Percentiles rank a stretch among this genome's conserved stretches.
Evolutionary conservation across 2,888 invertebrate genomes (phyloP).

Genomic region (Drosophila barbarae): DNA sequence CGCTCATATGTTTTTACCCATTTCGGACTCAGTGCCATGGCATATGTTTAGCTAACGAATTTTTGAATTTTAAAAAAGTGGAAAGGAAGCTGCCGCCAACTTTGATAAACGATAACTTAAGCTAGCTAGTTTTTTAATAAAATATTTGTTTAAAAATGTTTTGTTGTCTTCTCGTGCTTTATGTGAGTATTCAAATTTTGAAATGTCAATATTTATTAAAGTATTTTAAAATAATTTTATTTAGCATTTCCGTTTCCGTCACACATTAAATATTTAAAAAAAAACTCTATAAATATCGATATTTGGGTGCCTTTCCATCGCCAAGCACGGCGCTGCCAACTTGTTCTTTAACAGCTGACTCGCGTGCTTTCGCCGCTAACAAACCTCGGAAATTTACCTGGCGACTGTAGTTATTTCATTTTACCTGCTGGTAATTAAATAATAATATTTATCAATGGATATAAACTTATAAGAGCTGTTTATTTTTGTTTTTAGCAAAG

Average conservation of each 20-base stretch:
- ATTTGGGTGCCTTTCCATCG: not conserved
- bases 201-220: not conserved
- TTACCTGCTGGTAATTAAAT: constrained; percentile 6
- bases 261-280: not conserved
- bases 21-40: not conserved
- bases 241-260: not conserved
- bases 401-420: constrained; percentile 1
- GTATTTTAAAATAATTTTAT: not conserved
- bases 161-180: no score
- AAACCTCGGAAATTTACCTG: constrained; percentile 52
- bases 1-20: constrained; percentile 24
- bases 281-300: not conserved
- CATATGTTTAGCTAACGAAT: not conserved
- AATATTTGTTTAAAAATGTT: no score
- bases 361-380: constrained; percentile 48
- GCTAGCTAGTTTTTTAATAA: not conserved
- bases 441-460: not conserved
- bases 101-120: not conserved
- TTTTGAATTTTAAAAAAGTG: constrained; percentile 18
- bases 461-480: not conserved
- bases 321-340: not conserved
- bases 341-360: constrained; percentile 36
- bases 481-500: not conserved
- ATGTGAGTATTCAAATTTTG: not conserved
- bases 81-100: not conserved